Conservation (phyloP, 2,113 vertebrate species). For the Bettongia penicillata region DNA sequence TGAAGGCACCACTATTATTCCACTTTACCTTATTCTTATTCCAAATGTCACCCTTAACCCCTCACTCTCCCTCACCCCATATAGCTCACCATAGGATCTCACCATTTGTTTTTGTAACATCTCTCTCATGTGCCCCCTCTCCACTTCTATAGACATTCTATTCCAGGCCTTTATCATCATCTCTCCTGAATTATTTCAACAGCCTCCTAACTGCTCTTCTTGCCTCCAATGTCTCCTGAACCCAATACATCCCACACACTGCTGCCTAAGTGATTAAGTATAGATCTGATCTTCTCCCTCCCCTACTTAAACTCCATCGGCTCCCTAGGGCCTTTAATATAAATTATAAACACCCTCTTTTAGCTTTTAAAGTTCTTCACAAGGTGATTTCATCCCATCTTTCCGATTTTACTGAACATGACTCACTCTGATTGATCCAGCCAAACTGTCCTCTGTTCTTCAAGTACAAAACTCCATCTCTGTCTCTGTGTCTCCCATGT, state of each 20-base stretch:
- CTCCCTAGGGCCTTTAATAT: neutral
- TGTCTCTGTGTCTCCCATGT: neutral
- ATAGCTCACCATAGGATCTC: neutral
- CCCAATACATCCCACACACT: neutral
- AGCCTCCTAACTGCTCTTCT: neutral
- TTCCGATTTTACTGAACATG: neutral
- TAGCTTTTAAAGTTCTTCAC: neutral
- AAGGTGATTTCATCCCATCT: neutral
- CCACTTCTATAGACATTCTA: neutral
- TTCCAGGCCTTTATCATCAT: neutral
- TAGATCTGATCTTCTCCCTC: neutral
- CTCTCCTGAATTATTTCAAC: neutral
- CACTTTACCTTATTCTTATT: neutral
- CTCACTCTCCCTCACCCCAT: no score
- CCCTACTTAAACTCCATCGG: neutral
- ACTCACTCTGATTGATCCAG: neutral
- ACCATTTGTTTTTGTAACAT: neutral
- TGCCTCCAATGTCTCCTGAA: neutral
- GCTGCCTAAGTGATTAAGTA: neutral
- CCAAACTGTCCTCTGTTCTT: neutral
- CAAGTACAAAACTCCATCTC: neutral
- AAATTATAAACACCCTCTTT: neutral
- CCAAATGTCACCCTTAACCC: neutral
- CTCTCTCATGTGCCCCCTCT: neutral
- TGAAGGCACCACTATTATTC: neutral